Percentiles rank a stretch among this genome's conserved stretches.
Evolutionary conservation across 2,113 vertebrate species (phyloP).

Genomic region (Tiliqua scincoides): DNA sequence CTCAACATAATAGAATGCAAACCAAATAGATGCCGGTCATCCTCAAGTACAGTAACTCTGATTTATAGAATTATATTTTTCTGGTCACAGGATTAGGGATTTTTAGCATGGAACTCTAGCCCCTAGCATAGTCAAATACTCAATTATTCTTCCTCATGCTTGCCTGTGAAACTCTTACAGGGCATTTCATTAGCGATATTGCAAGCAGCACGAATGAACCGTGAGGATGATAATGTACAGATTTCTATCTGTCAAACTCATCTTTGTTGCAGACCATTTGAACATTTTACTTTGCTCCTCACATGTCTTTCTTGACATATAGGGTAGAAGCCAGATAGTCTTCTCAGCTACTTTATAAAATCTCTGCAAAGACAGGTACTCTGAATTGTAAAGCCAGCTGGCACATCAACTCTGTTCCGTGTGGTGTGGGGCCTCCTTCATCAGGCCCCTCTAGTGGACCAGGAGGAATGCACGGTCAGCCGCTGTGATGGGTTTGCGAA

Average conservation of each 20-base stretch:
- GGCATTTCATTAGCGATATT: background rate
- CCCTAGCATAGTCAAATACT: background rate
- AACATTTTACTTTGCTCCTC: conserved; percentile 2
- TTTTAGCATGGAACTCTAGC: background rate
- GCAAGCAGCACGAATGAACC: background rate
- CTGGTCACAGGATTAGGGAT: background rate
- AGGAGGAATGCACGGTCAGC: too few species aligned
- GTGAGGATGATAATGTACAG: background rate
- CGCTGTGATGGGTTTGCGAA: too few species aligned
- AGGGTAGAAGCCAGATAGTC: background rate
- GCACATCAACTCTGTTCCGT: conserved; percentile 43
- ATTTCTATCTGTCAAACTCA: background rate
- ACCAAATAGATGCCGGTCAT: background rate
- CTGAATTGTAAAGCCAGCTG: conserved; percentile 14
- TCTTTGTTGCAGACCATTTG: conserved; percentile 29
- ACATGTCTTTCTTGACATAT: background rate
- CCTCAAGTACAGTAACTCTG: background rate
- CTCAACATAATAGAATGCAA: background rate
- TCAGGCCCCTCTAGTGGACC: too few species aligned
- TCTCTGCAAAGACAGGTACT: background rate
- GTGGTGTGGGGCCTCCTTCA: too few species aligned
- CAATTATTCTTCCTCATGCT: background rate
- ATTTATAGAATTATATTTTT: background rate
- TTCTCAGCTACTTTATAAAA: conserved; percentile 31
- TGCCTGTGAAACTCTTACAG: background rate